Conservation (phyloP, 1,140 invertebrate species). For the Macrocentrus cingulum region DNA sequence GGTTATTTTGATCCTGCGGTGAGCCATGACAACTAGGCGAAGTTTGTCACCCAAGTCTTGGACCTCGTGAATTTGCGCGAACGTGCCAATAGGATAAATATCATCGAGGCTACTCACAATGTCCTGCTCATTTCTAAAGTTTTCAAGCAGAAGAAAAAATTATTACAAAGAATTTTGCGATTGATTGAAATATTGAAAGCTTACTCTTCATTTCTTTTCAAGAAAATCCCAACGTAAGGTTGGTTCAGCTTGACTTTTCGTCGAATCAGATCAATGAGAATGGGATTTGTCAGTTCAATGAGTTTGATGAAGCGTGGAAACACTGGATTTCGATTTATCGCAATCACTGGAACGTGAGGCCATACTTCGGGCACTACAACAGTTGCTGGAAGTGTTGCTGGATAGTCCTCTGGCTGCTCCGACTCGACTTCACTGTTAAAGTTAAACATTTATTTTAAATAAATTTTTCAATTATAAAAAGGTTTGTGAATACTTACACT, state of each 20-base stretch:
- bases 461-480: background rate
- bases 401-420: constrained; percentile 42
- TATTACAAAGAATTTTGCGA: constrained; percentile 5
- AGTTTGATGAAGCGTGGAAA: constrained; percentile 99
- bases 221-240: constrained; percentile 96
- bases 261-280: constrained; percentile 86
- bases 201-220: constrained; percentile 90
- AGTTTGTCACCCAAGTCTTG: constrained; percentile 93
- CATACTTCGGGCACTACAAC: constrained; percentile 96
- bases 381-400: constrained; percentile 71
- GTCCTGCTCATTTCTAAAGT: constrained; percentile 78
- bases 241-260: constrained; percentile 95
- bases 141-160: no score
- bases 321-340: constrained; percentile 91
- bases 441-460: background rate
- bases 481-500: constrained; percentile 31
- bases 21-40: constrained; percentile 90
- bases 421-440: constrained; percentile 28
- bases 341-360: constrained; percentile 94
- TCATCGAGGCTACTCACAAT: constrained; percentile 84
- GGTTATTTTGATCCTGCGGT: constrained; percentile 82
- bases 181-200: constrained; percentile 24
- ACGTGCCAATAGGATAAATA: constrained; percentile 90
- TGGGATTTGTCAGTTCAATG: constrained; percentile 88
- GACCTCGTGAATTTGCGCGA: constrained; percentile 97